A percentile compares a stretch with the other conserved stretches of the same genome.
Conservation (phyloP, 2,888 invertebrate genomes). For the Ormyrus rosae region DNA sequence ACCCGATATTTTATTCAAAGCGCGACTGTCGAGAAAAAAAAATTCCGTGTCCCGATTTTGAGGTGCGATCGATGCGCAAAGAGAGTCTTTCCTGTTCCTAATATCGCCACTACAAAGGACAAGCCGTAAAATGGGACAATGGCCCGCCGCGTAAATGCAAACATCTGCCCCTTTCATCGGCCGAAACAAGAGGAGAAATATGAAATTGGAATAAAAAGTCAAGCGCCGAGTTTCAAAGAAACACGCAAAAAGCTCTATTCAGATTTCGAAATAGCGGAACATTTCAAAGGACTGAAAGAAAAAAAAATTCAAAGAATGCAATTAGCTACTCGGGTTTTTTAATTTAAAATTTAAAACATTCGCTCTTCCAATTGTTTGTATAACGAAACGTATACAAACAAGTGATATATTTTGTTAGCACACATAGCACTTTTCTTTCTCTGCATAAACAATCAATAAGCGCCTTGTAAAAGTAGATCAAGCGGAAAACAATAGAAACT, state of each 20-base stretch:
- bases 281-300: no score
- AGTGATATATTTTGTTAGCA: no score
- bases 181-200: not conserved
- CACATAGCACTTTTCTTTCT: no score
- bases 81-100: constrained; percentile 29
- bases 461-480: constrained; percentile 24
- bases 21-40: not conserved
- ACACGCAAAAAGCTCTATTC: not conserved
- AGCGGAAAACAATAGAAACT: not conserved
- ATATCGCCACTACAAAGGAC: constrained; percentile 10
- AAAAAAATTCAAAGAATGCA: no score
- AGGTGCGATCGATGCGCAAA: constrained; percentile 31
- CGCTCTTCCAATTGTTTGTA: no score
- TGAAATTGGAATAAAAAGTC: not conserved
- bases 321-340: no score
- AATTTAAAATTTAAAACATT: no score
- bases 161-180: not conserved
- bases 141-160: not conserved
- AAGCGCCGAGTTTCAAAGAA: not conserved
- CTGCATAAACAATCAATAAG: constrained; percentile 3
- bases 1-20: no score
- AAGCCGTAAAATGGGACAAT: constrained; percentile 28
- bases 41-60: constrained; percentile 30
- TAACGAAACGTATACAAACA: no score
- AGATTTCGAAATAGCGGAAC: no score